Evolutionary conservation across 2,113 vertebrate species (phyloP), one percentile per base, ranked within the genome.

Genomic region (Phyllopteryx taeniolatus): DNA sequence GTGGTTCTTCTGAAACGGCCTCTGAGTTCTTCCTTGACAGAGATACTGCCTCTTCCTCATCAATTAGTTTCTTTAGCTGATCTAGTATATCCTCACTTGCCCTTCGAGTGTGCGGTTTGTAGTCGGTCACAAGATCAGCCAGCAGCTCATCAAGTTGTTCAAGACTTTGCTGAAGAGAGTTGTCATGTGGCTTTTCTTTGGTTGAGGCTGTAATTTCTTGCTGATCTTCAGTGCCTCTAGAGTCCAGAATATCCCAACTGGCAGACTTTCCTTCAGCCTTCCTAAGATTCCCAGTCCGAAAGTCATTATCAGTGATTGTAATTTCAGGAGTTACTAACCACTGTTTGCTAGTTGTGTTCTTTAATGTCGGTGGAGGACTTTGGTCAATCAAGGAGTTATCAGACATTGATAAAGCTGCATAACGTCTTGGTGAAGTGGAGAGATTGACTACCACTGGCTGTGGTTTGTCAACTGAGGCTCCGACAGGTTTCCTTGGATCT

Each of bases 281-380:
- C 64, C 83, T 86, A 67, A 91, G 81, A 75, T 89, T 93, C 0
- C 93, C 88, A 0, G 94, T 81, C 0, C 93, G 92, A 73, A 97
- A 92, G 77, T 99, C 98, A 0, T 99, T 99, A 88, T 99, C 98
- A 0, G 98, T 99, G 89, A 99, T 99, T 74, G 98, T 99, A 87
- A 99, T 99, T 85, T 98, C 97, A 0, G 98, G 98, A 0, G 98
- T 97, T 59, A 98, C 94, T 4, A 95, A 97, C 97, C 97, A 99
- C 13, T 95, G 94, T 67, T 95, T 95, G 70, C 92, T 92, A 0
- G 81, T 68, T 1, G 85, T 68, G 22, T 84, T 89, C 0, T 93
- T 91, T 49, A 93, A 85, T 0, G 92, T 86, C 0, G 96, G 95
- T 0, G 87, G 85, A 0, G 95, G 94, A 31, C 95, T 93, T 86